Evolutionary conservation across 2,797 vertebrate genomes (phyloP), one percentile per base, ranked within the genome.

Genomic region (Thaleichthys pacificus): DNA sequence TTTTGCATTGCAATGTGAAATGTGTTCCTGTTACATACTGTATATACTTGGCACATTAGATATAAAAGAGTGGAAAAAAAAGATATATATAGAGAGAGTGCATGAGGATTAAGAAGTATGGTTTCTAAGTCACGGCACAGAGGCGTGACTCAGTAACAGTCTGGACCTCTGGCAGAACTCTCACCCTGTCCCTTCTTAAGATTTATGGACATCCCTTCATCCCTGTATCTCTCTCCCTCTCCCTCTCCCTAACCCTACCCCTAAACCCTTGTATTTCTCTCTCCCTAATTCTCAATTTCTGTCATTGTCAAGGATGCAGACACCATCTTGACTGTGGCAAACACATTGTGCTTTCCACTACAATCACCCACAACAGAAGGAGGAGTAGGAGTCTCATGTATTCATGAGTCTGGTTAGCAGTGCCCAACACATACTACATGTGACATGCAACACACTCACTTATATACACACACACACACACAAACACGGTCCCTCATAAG

Each of bases 321-420:
- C 63, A 73, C 63, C 74, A 85, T 84, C 74, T 80, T 21, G 19
- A 72, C 70, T 86, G 77, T 69, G 21, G 79, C 69, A 71, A 62
- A 76, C 81, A 80, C 77, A 72, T 70, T 42, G 76, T 72, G 73
- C 47, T 64, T 47, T 58, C 30, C 49, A 80, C 80, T 79, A 82
- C 75, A 85, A 80, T 79, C 62, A 86, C 73, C 66, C 62, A 68
- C 77, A 85, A 77, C 88, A 89, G 89, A 90, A 88, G 86, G 87
- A 79, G 69, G 73, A 80, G 86, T 89, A 85, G 86, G 88, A 74
- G 86, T 85, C 75, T 81, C 82, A 62, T 81, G 82, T 78, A 87
- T 90, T 86, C 78, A 82, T 68, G 51, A 76, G 76, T 73, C 72
- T 77, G 62, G 76, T 82, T 79, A 84, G 73, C 38, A 69, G 62